Conservation (phyloP, 2,113 vertebrate species). For the Misgurnus mizolepis region DNA sequence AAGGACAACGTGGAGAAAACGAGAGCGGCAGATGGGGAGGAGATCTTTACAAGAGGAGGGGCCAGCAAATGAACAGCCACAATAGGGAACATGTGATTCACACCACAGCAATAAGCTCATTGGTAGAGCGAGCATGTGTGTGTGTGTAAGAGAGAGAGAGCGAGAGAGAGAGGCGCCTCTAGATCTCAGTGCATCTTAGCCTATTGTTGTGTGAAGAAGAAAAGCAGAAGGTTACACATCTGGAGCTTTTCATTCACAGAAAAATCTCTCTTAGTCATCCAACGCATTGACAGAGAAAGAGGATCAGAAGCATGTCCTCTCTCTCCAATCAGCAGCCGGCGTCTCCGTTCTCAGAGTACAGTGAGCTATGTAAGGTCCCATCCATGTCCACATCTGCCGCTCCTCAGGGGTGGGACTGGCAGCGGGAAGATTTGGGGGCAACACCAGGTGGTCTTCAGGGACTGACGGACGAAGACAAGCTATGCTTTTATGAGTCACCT, state of each 20-base stretch:
- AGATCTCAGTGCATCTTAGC: slow-evolving; percentile 68
- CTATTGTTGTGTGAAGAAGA: slow-evolving; percentile 64
- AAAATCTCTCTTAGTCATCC: slow-evolving; percentile 44
- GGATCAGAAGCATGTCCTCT: slow-evolving; percentile 79
- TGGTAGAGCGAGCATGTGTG: slow-evolving; percentile 48
- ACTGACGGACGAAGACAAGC: slow-evolving; percentile 90
- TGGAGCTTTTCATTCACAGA: neutral
- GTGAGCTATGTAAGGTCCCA: slow-evolving; percentile 79
- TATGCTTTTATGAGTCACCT: slow-evolving; percentile 83
- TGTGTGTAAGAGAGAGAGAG: slow-evolving; percentile 67
- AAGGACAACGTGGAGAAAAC: slow-evolving; percentile 59
- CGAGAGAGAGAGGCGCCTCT: slow-evolving; percentile 60
- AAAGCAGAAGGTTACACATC: slow-evolving; percentile 39
- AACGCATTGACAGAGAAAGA: slow-evolving; percentile 44
- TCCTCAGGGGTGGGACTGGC: slow-evolving; percentile 84
- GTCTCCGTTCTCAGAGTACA: slow-evolving; percentile 76
- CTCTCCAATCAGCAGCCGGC: slow-evolving; percentile 82
- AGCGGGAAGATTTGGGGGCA: slow-evolving; percentile 78
- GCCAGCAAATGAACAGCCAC: slow-evolving; percentile 65
- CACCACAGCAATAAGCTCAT: slow-evolving; percentile 57
- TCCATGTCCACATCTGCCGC: slow-evolving; percentile 63
- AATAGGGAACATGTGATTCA: slow-evolving; percentile 61
- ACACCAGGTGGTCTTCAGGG: slow-evolving; percentile 70
- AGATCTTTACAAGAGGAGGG: slow-evolving; percentile 63
- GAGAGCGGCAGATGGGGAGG: slow-evolving; percentile 59